A percentile compares a stretch with the other conserved stretches of the same genome.
These are phyloP conservation scores for Steatocranus sp. DNA, from an alignment of 2,797 vertebrate genomes.

Conservation along the genomic window DNA sequence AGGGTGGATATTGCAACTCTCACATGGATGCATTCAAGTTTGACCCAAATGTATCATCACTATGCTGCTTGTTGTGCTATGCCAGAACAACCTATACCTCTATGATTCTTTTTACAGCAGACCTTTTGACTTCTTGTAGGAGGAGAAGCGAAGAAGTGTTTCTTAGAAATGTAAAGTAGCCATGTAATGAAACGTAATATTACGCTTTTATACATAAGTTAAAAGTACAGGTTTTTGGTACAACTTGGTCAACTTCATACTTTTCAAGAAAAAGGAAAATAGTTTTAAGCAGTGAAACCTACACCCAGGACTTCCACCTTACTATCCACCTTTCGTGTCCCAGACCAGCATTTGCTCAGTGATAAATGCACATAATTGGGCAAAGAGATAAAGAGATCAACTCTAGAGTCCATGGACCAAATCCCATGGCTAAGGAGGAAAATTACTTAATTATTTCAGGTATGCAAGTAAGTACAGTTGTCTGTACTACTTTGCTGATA, in stretches of 20 bases:
- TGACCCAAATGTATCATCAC: conserved; percentile 21
- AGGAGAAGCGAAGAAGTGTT: neutral
- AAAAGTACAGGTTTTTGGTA: neutral
- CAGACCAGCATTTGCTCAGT: neutral
- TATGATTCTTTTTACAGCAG: neutral
- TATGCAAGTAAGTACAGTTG: neutral
- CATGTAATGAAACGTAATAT: neutral
- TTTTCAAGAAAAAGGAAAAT: neutral
- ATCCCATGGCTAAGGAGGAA: neutral
- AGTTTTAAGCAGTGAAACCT: neutral
- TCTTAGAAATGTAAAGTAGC: neutral
- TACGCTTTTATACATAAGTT: neutral
- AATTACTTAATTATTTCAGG: neutral
- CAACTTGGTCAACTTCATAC: neutral
- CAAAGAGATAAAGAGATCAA: neutral
- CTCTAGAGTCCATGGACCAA: neutral
- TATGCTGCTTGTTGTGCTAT: neutral
- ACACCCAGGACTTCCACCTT: neutral
- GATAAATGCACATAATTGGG: neutral
- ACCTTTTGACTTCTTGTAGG: neutral
- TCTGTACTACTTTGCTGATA: neutral
- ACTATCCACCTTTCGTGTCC: neutral
- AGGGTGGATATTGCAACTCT: conserved; percentile 10
- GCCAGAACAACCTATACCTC: neutral
- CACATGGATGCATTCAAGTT: conserved; percentile 23